Conservation (phyloP, 2,113 vertebrate genomes). For the Centrocercus urophasianus region DNA sequence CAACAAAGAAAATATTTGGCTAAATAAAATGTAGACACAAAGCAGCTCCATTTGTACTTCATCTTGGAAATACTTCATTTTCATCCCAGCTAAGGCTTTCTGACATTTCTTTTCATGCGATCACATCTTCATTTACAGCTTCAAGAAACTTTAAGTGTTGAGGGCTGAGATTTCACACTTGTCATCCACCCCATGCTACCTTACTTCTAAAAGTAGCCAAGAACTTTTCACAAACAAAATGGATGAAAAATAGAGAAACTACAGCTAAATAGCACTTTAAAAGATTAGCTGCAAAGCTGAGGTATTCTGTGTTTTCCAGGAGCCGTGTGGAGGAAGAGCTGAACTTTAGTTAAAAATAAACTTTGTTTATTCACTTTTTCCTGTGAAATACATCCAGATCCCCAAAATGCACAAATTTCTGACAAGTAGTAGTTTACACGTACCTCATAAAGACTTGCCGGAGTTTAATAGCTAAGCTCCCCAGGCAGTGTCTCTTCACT, state of each 20-base stretch:
- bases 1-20: neutral
- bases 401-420: constrained; percentile 1
- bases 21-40: neutral
- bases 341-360: constrained; percentile 1
- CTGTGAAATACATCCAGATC: neutral
- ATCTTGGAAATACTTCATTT: neutral
- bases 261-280: accelerated
- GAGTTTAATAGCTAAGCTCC: constrained; percentile 24
- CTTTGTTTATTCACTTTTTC: constrained; percentile 2
- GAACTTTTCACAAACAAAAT: neutral
- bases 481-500: neutral
- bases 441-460: neutral
- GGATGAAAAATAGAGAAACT: neutral
- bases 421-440: constrained; percentile 21
- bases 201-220: neutral
- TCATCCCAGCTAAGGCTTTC: neutral
- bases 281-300: neutral
- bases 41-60: neutral
- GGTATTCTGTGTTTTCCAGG: neutral
- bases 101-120: neutral
- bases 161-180: neutral
- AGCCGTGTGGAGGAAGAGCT: neutral
- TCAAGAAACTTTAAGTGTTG: neutral
- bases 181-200: neutral
- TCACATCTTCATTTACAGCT: neutral